Conservation (phyloP, 2,797 vertebrate species). For the Molossus molossus region DNA sequence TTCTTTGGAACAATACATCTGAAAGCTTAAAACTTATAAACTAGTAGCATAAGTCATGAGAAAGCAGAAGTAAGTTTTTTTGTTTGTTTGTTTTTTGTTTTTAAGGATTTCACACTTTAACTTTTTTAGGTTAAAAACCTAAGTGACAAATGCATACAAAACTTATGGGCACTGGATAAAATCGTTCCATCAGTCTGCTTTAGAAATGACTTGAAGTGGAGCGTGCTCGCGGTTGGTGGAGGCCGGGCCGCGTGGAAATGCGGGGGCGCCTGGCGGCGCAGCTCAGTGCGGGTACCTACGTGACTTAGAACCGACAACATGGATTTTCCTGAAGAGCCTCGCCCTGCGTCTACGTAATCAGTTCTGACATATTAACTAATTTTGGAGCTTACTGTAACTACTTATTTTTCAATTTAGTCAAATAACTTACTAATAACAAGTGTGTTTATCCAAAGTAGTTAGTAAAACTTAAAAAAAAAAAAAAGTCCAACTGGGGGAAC, state of each 20-base stretch:
- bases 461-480: conserved; percentile 68
- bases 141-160: neutral
- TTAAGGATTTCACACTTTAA: neutral
- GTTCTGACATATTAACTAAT: conserved; percentile 81
- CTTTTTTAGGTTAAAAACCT: neutral
- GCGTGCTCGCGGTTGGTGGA: neutral
- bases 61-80: neutral
- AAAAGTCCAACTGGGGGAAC: conserved; percentile 39
- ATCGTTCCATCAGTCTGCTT: neutral
- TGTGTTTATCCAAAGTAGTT: conserved; percentile 71
- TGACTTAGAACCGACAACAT: neutral
- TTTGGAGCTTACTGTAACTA: conserved; percentile 69
- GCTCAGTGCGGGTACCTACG: neutral
- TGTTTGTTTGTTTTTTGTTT: neutral
- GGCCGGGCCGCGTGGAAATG: rapidly evolving
- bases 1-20: neutral
- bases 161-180: neutral
- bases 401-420: conserved; percentile 83
- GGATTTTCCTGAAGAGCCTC: conserved; percentile 46
- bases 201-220: neutral
- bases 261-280: neutral
- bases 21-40: neutral
- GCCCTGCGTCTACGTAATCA: conserved; percentile 3
- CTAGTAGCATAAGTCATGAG: neutral
- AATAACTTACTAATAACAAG: conserved; percentile 72